A percentile compares a stretch with the other conserved stretches of the same genome.
Conservation (phyloP, 2,888 invertebrate species). For the Tenthredo amoena region DNA sequence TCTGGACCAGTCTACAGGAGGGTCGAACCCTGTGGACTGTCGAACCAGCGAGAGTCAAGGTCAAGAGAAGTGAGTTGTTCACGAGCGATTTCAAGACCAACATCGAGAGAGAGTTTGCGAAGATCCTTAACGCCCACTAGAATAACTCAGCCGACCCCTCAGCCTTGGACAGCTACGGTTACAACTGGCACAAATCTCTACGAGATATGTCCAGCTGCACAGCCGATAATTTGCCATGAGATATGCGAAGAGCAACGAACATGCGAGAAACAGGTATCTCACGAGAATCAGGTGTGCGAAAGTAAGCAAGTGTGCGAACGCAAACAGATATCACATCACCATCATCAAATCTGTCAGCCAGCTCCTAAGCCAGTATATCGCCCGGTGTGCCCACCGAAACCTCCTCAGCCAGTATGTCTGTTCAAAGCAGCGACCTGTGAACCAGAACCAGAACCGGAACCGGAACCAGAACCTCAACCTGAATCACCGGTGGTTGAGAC, state of each 20-base stretch:
- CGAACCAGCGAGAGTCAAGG: conserved; percentile 63
- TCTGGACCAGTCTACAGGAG: conserved; percentile 70
- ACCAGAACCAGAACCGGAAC: conserved; percentile 58
- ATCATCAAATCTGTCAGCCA: conserved; percentile 35
- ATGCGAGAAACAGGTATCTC: conserved; percentile 14
- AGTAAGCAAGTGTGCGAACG: conserved; percentile 42
- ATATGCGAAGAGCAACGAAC: conserved; percentile 30
- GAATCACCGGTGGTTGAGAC: conserved; percentile 58
- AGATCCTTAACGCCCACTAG: conserved; percentile 75
- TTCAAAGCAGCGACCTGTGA: conserved; percentile 22
- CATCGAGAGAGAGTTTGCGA: conserved; percentile 72
- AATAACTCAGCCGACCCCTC: conserved; percentile 74
- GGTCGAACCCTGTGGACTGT: conserved; percentile 67
- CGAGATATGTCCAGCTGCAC: conserved; percentile 64
- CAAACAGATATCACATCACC: conserved; percentile 23
- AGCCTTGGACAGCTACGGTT: conserved; percentile 75
- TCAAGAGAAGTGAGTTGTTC: conserved; percentile 56
- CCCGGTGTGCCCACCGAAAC: conserved; percentile 23
- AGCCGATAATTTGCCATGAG: conserved; percentile 42
- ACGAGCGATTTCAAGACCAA: conserved; percentile 63
- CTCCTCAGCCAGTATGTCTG: conserved; percentile 16
- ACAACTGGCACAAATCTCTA: conserved; percentile 68
- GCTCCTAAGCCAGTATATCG: conserved; percentile 36
- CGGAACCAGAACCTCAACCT: conserved; percentile 55
- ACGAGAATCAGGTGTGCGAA: conserved; percentile 17